These are phyloP conservation scores for Orthonyx spaldingii DNA, from an alignment of 2,113 vertebrate species.

Conservation along the genomic window DNA sequence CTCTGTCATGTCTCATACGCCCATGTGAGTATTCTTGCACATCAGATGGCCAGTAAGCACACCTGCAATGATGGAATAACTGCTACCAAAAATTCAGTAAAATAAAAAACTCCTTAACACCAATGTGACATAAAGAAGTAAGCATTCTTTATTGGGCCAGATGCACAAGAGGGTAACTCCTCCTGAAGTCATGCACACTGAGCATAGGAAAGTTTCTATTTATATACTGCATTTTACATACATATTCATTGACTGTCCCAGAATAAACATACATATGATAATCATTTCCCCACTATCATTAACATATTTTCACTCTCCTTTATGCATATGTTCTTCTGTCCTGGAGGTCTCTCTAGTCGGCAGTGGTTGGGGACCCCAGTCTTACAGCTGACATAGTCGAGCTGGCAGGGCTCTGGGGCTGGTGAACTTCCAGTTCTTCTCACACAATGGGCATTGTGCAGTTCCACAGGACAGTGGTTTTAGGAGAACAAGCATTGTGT, in stretches of 20 bases:
- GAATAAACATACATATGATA: background rate
- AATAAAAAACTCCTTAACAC: background rate
- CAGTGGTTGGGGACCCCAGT: fast-evolving
- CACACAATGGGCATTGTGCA: background rate
- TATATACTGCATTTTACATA: background rate
- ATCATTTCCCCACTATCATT: background rate
- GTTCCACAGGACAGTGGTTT: background rate
- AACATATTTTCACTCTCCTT: background rate
- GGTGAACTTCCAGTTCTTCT: background rate
- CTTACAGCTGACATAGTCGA: background rate
- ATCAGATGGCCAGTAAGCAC: background rate
- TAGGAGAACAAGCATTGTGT: background rate
- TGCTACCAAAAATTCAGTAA: background rate
- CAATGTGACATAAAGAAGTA: background rate
- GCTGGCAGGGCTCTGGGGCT: background rate
- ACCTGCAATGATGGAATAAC: background rate
- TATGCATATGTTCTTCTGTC: background rate
- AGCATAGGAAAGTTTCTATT: background rate
- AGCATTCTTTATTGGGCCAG: background rate
- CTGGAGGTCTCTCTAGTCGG: background rate
- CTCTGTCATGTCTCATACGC: fast-evolving
- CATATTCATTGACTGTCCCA: background rate
- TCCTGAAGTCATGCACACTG: background rate
- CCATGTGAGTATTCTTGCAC: background rate
- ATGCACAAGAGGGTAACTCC: background rate